These are phyloP conservation scores for Bradysia coprophila DNA, from an alignment of 1,140 invertebrate genomes.

Conservation along the genomic window DNA sequence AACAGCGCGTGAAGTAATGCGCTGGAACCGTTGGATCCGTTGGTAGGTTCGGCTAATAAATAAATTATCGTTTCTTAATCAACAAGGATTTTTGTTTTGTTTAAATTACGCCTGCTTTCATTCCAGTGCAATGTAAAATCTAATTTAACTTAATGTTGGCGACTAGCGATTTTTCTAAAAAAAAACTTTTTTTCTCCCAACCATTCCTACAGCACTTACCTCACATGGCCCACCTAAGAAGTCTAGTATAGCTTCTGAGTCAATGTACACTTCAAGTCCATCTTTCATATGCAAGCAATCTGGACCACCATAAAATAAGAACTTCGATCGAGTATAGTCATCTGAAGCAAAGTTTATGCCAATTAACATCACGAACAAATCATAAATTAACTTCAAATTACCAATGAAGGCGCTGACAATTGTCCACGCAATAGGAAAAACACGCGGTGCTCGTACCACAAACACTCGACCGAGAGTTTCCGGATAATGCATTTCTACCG, in stretches of 20 bases:
- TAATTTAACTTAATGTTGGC: no score
- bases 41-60: constrained; percentile 4
- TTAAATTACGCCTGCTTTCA: no score
- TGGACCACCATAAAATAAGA: constrained; percentile 81
- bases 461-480: constrained; percentile 85
- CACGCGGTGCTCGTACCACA: constrained; percentile 73
- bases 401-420: constrained; percentile 89
- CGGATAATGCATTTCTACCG: constrained; percentile 90
- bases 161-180: no score
- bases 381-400: constrained; percentile 14
- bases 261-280: constrained; percentile 72
- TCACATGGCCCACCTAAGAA: constrained; percentile 36
- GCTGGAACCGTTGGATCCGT: constrained; percentile 17
- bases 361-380: constrained; percentile 4
- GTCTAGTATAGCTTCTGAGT: constrained; percentile 72
- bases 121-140: no score
- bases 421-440: constrained; percentile 95
- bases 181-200: background rate
- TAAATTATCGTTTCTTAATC: background rate
- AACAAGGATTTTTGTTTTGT: background rate
- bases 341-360: constrained; percentile 33
- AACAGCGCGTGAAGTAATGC: constrained; percentile 21
- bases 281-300: constrained; percentile 59
- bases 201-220: background rate
- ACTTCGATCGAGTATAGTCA: constrained; percentile 87